phyloP scores from a whole-genome alignment of 2,888 invertebrate species.

The Lingula anatina region DNA sequence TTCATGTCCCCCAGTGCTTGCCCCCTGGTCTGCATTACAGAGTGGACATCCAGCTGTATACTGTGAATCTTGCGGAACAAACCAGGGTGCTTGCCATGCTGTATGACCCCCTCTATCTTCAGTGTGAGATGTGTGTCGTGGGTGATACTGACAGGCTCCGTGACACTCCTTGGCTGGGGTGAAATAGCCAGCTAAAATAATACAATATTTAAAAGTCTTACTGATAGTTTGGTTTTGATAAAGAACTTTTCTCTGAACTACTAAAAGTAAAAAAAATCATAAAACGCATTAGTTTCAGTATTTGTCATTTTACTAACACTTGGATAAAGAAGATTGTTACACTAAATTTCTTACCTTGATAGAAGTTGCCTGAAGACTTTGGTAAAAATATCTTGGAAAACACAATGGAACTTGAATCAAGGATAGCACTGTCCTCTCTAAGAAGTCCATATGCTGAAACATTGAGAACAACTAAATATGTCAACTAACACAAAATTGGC shows the following conservation, averaged over 20 bases:
- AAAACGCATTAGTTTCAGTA: too few relatives aligned
- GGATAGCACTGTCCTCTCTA: constrained; percentile 52
- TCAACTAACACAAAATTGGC: constrained; percentile 8
- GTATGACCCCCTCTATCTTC: constrained; percentile 89
- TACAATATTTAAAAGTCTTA: too few relatives aligned
- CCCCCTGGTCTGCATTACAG: constrained; percentile 54
- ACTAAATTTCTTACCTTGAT: constrained; percentile 60
- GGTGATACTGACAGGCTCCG: constrained; percentile 79
- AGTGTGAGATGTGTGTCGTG: constrained; percentile 78
- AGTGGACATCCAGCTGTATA: constrained; percentile 67
- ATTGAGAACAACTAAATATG: not conserved
- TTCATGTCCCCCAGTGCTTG: constrained; percentile 21
- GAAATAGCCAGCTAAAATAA: constrained; percentile 66
- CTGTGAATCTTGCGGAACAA: constrained; percentile 68
- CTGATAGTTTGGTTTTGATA: too few relatives aligned
- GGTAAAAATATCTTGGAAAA: constrained; percentile 75
- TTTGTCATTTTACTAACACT: too few relatives aligned
- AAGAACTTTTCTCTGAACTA: too few relatives aligned
- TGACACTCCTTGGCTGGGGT: constrained; percentile 72
- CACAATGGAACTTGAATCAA: constrained; percentile 64
- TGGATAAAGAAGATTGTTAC: too few relatives aligned
- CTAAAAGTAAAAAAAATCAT: too few relatives aligned
- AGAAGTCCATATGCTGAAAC: constrained; percentile 44
- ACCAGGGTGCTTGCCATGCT: constrained; percentile 59
- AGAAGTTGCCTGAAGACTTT: constrained; percentile 75